Evolutionary conservation across 2,797 vertebrate species (phyloP).

Genomic region (Chiloscyllium punctatum): DNA sequence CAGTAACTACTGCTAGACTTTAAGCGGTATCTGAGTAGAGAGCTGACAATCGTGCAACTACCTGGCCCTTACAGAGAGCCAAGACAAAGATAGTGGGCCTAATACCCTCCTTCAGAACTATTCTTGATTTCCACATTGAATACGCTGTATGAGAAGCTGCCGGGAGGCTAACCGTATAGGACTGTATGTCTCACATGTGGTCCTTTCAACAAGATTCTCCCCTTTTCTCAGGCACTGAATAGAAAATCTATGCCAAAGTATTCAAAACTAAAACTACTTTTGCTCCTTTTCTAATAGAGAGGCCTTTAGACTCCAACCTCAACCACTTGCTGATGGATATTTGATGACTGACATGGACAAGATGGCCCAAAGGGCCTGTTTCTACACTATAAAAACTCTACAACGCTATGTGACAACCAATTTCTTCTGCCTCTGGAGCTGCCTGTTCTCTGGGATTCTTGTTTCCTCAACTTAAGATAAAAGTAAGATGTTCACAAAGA

Average conservation of each 20-base stretch:
- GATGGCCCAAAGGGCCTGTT: no score
- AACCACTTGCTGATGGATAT: no score
- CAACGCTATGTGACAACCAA: no score
- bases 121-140: not conserved
- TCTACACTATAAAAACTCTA: no score
- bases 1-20: not conserved
- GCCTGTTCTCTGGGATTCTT: not conserved
- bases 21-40: not conserved
- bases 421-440: not conserved
- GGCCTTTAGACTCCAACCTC: not conserved
- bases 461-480: not conserved
- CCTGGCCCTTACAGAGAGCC: not conserved
- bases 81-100: no score
- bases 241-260: not conserved
- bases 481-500: not conserved
- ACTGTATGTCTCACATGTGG: not conserved
- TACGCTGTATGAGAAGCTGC: not conserved
- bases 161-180: not conserved
- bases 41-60: not conserved
- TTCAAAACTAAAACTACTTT: not conserved
- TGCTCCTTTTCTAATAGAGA: not conserved
- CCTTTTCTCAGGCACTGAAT: not conserved
- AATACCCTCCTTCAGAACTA: no score
- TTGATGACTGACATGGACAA: no score
- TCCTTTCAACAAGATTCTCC: not conserved